A percentile compares a stretch with the other conserved stretches of the same genome.
Evolutionary conservation across 2,888 invertebrate species (phyloP).

Genomic region (Pecten maximus): DNA sequence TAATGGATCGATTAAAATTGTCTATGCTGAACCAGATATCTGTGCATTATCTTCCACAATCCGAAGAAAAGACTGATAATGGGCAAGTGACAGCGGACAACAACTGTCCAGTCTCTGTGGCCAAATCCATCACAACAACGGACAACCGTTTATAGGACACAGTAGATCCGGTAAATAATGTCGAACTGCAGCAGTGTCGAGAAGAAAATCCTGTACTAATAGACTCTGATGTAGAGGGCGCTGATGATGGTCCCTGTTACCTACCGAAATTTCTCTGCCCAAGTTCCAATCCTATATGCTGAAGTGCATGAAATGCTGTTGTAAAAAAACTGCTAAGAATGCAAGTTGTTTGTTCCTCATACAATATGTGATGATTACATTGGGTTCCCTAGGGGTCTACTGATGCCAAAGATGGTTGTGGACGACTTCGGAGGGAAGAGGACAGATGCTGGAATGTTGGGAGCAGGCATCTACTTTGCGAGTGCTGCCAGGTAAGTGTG

Average conservation of each 20-base stretch:
- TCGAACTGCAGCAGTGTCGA: neutral
- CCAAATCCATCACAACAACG: neutral
- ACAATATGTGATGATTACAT: too few relatives aligned
- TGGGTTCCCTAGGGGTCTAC: conserved; percentile 75
- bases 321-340: too few relatives aligned
- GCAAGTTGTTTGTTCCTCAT: too few relatives aligned
- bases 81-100: neutral
- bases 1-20: too few relatives aligned
- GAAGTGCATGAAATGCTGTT: too few relatives aligned
- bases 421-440: conserved; percentile 79
- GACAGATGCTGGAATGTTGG: conserved; percentile 80
- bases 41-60: too few relatives aligned
- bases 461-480: conserved; percentile 81
- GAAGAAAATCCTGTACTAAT: conserved; percentile 15
- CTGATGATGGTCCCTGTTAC: neutral
- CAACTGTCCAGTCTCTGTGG: neutral
- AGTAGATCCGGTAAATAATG: conserved; percentile 35
- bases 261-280: conserved; percentile 73
- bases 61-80: conserved; percentile 12
- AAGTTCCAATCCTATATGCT: conserved; percentile 74
- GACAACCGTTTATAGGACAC: neutral
- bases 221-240: neutral
- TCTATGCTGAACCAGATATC: too few relatives aligned
- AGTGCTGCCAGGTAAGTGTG: conserved; percentile 75
- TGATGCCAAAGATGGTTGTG: conserved; percentile 80